Evolutionary conservation across 2,113 vertebrate genomes (phyloP).

Genomic region (Eubucco bourcierii): DNA sequence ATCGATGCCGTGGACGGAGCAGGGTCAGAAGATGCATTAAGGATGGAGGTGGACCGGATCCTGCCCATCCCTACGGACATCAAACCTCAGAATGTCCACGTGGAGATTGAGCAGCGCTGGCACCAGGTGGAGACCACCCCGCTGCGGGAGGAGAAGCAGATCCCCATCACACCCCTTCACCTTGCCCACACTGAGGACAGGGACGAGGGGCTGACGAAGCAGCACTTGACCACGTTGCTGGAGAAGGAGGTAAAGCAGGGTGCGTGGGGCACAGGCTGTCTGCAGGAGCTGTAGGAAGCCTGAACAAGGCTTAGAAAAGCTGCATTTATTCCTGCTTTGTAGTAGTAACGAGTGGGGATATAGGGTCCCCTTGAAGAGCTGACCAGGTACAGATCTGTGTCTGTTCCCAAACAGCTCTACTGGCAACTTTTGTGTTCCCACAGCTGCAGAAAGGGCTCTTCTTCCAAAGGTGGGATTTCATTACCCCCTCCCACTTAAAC

Average conservation of each 20-base stretch:
- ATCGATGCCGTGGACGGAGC: slow-evolving; percentile 65
- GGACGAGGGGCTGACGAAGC: slow-evolving; percentile 75
- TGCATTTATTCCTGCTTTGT: not conserved
- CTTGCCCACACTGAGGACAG: slow-evolving; percentile 58
- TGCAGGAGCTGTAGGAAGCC: not conserved
- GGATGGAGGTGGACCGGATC: slow-evolving; percentile 88
- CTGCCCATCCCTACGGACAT: slow-evolving; percentile 37
- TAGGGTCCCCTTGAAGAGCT: not conserved
- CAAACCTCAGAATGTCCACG: slow-evolving; percentile 80
- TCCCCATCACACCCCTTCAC: slow-evolving; percentile 85
- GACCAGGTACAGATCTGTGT: not conserved
- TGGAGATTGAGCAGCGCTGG: slow-evolving; percentile 96
- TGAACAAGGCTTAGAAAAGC: not conserved
- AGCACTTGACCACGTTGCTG: slow-evolving; percentile 85
- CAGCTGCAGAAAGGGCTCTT: not conserved
- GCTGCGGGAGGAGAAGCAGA: slow-evolving; percentile 92
- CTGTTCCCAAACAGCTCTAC: rapidly evolving
- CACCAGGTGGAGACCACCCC: slow-evolving; percentile 96
- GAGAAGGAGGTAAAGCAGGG: slow-evolving; percentile 88
- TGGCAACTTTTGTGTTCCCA: not conserved
- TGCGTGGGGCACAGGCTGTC: not conserved
- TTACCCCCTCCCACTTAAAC: not conserved
- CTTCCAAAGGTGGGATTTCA: not conserved
- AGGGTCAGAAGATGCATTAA: slow-evolving; percentile 67
- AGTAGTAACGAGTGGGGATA: not conserved